Conservation (phyloP, 53 echinoderm and acorn worm species). For the Antedon mediterranea region DNA sequence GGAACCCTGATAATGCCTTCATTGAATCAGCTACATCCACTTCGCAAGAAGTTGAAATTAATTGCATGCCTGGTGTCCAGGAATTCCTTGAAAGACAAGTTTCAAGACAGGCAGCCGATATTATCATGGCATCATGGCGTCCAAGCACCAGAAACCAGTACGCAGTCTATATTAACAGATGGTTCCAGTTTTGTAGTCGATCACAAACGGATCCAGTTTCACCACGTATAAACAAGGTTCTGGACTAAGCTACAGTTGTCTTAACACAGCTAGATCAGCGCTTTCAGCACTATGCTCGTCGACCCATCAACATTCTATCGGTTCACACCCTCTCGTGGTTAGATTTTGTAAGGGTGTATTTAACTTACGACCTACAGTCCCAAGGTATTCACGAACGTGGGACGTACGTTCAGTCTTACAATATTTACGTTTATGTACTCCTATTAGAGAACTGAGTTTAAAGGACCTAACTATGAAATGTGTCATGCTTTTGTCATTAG, state of each 20-base stretch:
- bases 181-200: conserved; percentile 21
- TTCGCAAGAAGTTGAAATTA: neutral
- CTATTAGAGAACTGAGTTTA: conserved; percentile 11
- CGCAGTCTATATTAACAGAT: conserved; percentile 5
- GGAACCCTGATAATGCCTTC: conserved; percentile 8
- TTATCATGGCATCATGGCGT: conserved; percentile 21
- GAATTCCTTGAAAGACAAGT: neutral
- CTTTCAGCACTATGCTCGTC: conserved; percentile 15
- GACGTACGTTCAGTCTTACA: conserved; percentile 8
- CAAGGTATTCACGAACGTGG: conserved; percentile 20
- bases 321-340: conserved; percentile 12
- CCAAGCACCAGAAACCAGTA: conserved; percentile 12
- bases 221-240: neutral
- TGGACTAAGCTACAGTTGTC: conserved; percentile 23
- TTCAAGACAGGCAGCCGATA: neutral
- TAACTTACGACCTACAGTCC: conserved; percentile 12
- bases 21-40: neutral
- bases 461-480: conserved; percentile 17
- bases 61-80: conserved; percentile 6
- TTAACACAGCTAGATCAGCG: conserved; percentile 31
- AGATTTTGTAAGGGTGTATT: conserved; percentile 27
- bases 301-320: neutral
- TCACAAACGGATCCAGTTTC: neutral
- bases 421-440: conserved; percentile 5
- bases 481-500: conserved; percentile 13